Base-by-base conservation (phyloP, 2,888 invertebrate genomes). In the Craniophora ligustri region DNA sequence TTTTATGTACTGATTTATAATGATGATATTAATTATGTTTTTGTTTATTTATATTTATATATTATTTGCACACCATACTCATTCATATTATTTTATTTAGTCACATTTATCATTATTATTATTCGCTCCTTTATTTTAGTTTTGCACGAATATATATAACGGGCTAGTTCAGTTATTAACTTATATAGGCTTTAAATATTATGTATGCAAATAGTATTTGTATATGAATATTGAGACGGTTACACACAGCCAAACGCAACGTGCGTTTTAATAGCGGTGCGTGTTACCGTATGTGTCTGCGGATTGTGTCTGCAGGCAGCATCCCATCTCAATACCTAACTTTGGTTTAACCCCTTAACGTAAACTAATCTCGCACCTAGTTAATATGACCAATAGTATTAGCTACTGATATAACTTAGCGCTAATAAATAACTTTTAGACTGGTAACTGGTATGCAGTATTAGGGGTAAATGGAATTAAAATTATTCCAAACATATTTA, bases 31-130 rank as follows among this genome's bases (percentile, higher is more conserved):
- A 72, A 67, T 26, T 72, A 60, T 72, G 55, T 69, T 74, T 67
- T 48, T 36, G 36, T 48, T 53, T 61, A 50, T 73, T 72, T 72
- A 46, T 49, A 67, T 71, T 86, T 87, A 85, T 85, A 61, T 89
- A 88, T 92, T 79, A 86, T 91, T 91, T 92, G 91, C 92, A 87
- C 88, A 79, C 75, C 91, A 87, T 84, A 41, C 68, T 79, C 88
- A 85, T 86, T 70, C 86, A 87, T 88, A 61, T 63, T 64, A 66
- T 67, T 61, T 66, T 51, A 67, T 76, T 72, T 73, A 74, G 61
- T 67, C 16, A 67, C 69, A 70, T 72, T 68, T 76, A 75, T 70
- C 74, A 78, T 78, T 79, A 77, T 80, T 76, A 77, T 82, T 79
- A 79, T 77, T 86, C 85, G 90, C 88, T 79, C 72, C 84, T 63